A percentile compares a stretch with the other conserved stretches of the same genome.
These are phyloP conservation scores for Porites evermanni DNA, from an alignment of 92 coral and sea anemone species.

Conservation along the genomic window DNA sequence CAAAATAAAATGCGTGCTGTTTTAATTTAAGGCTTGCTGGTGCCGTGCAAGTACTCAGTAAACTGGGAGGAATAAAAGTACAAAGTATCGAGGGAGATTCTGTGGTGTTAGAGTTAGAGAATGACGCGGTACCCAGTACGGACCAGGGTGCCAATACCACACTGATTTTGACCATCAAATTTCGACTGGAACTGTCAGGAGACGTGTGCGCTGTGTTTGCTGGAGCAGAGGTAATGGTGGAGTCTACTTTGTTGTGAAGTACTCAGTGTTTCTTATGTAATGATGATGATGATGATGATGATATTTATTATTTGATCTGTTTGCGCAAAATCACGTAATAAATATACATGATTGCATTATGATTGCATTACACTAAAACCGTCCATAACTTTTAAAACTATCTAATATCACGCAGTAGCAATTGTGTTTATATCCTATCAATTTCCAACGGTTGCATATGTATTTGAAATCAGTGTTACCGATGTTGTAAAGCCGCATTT, in stretches of 20 bases:
- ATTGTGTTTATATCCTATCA: too few species aligned
- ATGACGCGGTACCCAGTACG: slow-evolving; percentile 1
- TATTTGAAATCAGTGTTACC: too few species aligned
- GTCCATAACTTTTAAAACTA: too few species aligned
- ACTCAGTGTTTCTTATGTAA: background rate
- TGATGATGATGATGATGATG: too few species aligned
- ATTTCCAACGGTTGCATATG: too few species aligned
- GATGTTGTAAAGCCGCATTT: too few species aligned
- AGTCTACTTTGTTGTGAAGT: background rate
- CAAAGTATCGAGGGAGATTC: slow-evolving; percentile 75
- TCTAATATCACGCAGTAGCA: too few species aligned
- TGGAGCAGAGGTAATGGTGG: slow-evolving; percentile 28
- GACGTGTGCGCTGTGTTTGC: slow-evolving; percentile 42
- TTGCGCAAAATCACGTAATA: too few species aligned
- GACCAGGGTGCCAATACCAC: slow-evolving; percentile 26
- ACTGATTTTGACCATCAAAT: slow-evolving; percentile 68
- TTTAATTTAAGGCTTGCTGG: slow-evolving; percentile 55
- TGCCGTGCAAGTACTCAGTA: slow-evolving; percentile 43
- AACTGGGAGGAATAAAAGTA: slow-evolving; percentile 61
- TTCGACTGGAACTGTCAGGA: slow-evolving; percentile 58
- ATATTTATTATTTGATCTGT: too few species aligned
- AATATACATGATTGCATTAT: too few species aligned
- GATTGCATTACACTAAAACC: too few species aligned
- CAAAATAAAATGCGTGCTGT: background rate
- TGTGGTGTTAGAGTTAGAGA: slow-evolving; percentile 70